Evolutionary conservation across 2,113 vertebrate species (phyloP), one percentile per base, ranked within the genome.

Genomic region (Numenius arquata): DNA sequence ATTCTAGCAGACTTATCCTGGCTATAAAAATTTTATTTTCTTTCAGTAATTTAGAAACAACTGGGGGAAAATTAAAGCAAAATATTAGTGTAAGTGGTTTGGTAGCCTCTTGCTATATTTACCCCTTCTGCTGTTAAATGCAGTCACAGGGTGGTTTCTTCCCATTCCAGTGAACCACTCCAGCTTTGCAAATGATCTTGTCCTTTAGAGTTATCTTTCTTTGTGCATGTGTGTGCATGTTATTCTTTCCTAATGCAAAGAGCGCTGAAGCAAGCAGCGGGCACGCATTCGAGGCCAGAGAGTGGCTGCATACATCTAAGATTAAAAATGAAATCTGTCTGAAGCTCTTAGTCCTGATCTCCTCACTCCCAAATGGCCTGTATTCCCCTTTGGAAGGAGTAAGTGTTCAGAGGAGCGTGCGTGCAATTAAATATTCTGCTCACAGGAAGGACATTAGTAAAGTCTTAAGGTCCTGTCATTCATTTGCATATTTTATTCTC

Each of bases 31-130:
- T 89, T 82, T 84, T 4, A 73, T 34, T 55, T 91, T 81, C 38
- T 75, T 95, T 93, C 55, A 85, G 48, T 88, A 75, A 91, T 91
- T 96, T 92, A 74, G 63, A 94, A 89, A 41, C 96, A 89, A 13
- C 22, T 59, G 40, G 84, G 38, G 58, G 65, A 94, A 41, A 95
- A 81, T 93, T 65, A 94, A 55, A 68, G 55, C 27, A 82, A 91
- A 95, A 85, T 93, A 89, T 79, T 89, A 76, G 17, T 4, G 1
- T 88, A 88, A 94, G 62, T 94, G 72, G 75, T 94, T 97, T 27
- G 26, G 27, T 89, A 68, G 89, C 73, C 52, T 85, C 81, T 93
- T 78, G 30, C 84, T 71, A 6, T 75, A 11, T 55, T 71, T 15
- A 70, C 12, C 32, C 29, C 27, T 90, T 67, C 56, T 81, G 43